Evolutionary conservation across 2,113 vertebrate genomes (phyloP).

Genomic region (Dipodomys merriami): DNA sequence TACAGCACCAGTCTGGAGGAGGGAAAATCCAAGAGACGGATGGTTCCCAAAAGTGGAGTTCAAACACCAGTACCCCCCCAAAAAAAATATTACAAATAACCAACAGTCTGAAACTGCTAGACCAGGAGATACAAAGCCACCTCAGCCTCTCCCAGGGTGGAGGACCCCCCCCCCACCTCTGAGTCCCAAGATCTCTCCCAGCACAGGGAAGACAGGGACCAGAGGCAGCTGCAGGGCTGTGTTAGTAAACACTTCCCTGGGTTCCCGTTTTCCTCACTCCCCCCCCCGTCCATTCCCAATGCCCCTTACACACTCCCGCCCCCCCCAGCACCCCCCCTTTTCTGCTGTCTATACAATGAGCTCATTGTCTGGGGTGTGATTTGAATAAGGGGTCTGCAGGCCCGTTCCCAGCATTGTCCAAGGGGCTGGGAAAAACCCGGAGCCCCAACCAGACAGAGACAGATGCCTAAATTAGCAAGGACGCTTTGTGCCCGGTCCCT

Average conservation of each 20-base stretch:
- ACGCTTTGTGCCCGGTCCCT: slow-evolving; percentile 91
- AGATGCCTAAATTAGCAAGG: slow-evolving; percentile 96
- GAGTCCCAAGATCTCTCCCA: slow-evolving; percentile 29
- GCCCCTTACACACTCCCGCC: slow-evolving; percentile 68
- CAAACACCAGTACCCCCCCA: too few relatives aligned
- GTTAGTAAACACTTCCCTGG: slow-evolving; percentile 94
- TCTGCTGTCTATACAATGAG: slow-evolving; percentile 91
- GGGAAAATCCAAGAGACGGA: too few relatives aligned
- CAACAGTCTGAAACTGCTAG: neutral
- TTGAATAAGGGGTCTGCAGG: slow-evolving; percentile 92
- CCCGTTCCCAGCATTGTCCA: slow-evolving; percentile 92
- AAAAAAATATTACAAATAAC: too few relatives aligned
- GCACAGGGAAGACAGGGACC: slow-evolving; percentile 72
- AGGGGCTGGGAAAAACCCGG: slow-evolving; percentile 87
- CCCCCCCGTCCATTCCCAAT: slow-evolving; percentile 76
- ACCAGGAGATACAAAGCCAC: neutral
- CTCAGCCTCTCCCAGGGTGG: neutral
- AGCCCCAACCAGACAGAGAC: slow-evolving; percentile 91
- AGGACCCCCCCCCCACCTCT: neutral
- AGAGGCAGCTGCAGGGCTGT: slow-evolving; percentile 90
- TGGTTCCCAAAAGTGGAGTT: too few relatives aligned
- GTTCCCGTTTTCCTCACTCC: slow-evolving; percentile 92
- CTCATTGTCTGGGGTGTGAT: slow-evolving; percentile 93
- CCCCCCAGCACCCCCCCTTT: slow-evolving; percentile 86
- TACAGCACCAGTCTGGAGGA: too few relatives aligned